Base-by-base conservation (phyloP, 1,140 invertebrate species). In the Ips nitidus region DNA sequence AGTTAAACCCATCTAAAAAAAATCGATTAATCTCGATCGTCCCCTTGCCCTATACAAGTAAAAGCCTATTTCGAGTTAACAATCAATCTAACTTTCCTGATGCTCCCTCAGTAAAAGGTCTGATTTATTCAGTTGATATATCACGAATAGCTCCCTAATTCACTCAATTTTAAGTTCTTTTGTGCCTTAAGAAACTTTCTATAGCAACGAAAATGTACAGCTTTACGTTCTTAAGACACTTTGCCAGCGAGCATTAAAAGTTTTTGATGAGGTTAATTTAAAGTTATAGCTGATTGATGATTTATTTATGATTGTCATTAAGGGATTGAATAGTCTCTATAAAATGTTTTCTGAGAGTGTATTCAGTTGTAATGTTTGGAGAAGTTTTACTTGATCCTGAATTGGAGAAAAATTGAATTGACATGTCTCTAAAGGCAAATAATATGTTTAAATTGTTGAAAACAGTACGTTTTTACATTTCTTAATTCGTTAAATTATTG, bases 61-160 rank as follows among this genome's bases (percentile, higher is more conserved):
- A 55, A 55, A 38, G 52, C 7, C 8, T 5, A 55, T 55, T 55
- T 55, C 52, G n/a, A 55, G n/a, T 55, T 55, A 55, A 55, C 52
- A 55, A 55, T 55, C 52, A 55, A 55, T 55, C 52, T 55, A 55
- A 55, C 52, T 55, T 38, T 7, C 37, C 36, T 37, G 52, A 55
- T 36, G 37, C 37, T 55, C 37, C 52, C 52, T 37, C n/a, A 6
- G n/a, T 37, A 36, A 55, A 55, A 55, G 52, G 52, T 7, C 52
- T 55, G 52, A 55, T 55, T 55, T 55, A 55, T 55, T 55, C 52
- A 55, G 52, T 55, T 55, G 52, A 55, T 55, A 55, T 55, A 55
- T 55, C 52, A 55, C 52, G 52, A 55, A 55, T 55, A 38, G 52
- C 52, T 55, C 52, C 52, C 52, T 55, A 55, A 55, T 55, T 55